A percentile compares a stretch with the other conserved stretches of the same genome.
These are phyloP conservation scores for Dasypolia templi DNA, from an alignment of 2,888 invertebrate species.

Conservation along the genomic window DNA sequence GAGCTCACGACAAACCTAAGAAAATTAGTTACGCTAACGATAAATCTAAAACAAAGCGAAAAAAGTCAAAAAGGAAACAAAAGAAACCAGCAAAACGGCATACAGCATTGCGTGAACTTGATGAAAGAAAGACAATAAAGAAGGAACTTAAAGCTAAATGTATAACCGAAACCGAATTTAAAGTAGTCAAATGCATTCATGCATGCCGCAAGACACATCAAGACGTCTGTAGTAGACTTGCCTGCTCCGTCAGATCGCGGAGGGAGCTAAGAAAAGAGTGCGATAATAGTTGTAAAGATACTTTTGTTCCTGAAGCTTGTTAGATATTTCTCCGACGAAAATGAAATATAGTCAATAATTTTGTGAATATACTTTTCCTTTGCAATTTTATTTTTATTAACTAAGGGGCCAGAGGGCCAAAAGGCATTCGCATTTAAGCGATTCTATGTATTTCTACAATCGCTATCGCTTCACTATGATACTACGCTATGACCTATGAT, in stretches of 20 bases:
- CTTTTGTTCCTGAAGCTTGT: slow-evolving; percentile 26
- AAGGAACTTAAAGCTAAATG: slow-evolving; percentile 17
- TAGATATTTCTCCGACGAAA: not conserved
- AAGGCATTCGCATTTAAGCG: too few species aligned
- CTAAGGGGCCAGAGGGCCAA: too few species aligned
- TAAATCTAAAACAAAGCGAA: not conserved
- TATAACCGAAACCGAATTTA: slow-evolving; percentile 16
- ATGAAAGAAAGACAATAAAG: not conserved
- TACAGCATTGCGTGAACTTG: slow-evolving; percentile 2
- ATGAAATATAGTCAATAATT: not conserved
- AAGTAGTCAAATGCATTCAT: slow-evolving; percentile 11
- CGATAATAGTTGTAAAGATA: slow-evolving; percentile 13
- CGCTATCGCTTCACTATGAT: too few species aligned
- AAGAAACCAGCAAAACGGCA: not conserved
- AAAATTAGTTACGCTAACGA: not conserved
- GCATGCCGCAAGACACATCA: slow-evolving; percentile 24
- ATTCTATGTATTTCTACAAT: too few species aligned
- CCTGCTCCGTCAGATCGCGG: slow-evolving; percentile 21
- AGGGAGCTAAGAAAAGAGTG: slow-evolving; percentile 25
- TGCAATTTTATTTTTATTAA: not conserved
- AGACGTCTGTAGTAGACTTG: slow-evolving; percentile 25
- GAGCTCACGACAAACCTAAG: not conserved
- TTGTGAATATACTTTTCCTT: not conserved
- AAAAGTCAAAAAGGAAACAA: not conserved
- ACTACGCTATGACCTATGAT: too few species aligned